Percentiles rank a stretch among this genome's conserved stretches.
These are phyloP conservation scores for Teleopsis dalmanni DNA, from an alignment of 1,140 invertebrate species.

Conservation along the genomic window DNA sequence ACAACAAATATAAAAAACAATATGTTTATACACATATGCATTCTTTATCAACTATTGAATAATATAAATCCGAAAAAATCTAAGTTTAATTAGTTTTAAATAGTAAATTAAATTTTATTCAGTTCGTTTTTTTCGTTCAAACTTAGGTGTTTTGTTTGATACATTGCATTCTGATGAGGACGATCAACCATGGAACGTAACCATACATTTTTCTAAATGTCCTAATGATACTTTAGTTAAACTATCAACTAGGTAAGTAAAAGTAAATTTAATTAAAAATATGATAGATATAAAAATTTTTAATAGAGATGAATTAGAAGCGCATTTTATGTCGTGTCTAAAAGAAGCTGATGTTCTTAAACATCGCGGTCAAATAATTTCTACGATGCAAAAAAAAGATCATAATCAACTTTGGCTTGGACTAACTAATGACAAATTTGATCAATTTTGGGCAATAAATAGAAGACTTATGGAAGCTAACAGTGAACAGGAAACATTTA, in stretches of 20 bases:
- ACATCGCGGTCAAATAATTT: conserved; percentile 83
- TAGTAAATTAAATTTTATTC: too few species aligned
- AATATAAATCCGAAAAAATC: too few species aligned
- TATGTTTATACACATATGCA: too few species aligned
- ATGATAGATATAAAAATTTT: too few species aligned
- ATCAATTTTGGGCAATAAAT: conserved; percentile 98
- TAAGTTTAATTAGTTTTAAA: too few species aligned
- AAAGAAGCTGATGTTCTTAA: conserved; percentile 98
- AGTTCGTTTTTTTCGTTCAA: too few species aligned
- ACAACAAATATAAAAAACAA: too few species aligned
- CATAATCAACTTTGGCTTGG: conserved; percentile 95
- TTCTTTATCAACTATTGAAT: too few species aligned
- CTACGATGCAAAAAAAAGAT: conserved; percentile 95
- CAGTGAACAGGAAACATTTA: conserved; percentile 71
- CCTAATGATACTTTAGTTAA: conserved; percentile 72
- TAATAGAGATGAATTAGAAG: conserved; percentile 82
- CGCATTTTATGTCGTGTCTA: conserved; percentile 88
- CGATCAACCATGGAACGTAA: conserved; percentile 84
- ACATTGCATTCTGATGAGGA: conserved; percentile 59
- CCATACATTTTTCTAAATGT: conserved; percentile 91
- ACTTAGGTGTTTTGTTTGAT: conserved; percentile 71
- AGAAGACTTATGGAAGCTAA: conserved; percentile 85
- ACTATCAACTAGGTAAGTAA: conserved; percentile 63
- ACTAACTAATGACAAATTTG: conserved; percentile 94
- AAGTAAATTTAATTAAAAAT: too few species aligned